Evolutionary conservation across 2,888 invertebrate species (phyloP), one percentile per base, ranked within the genome.

Genomic region (Leptopilina myrica): DNA sequence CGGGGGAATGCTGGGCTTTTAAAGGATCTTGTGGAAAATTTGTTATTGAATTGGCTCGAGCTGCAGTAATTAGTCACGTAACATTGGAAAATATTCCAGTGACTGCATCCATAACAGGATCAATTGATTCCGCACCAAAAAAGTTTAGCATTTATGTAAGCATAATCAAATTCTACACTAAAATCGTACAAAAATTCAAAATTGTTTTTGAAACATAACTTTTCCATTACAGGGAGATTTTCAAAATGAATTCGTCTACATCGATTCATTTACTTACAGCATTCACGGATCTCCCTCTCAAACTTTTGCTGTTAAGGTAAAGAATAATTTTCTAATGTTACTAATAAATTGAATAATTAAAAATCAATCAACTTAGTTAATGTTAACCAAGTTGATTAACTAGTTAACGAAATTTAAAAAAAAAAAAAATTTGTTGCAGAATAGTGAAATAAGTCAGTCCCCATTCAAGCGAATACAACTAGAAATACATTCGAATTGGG

Each of bases 1-100:
- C 94, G 26, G 95, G 95, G 43, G 93, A 94, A 86, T 95, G 95
- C 88, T 95, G 94, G 94, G 93, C 94, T 7, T 94, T 95, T 88
- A 92, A 91, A 80, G 94, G 94, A 14, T 85, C 89, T 12, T 84
- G 90, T 46, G 94, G 94, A 7, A 89, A 88, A 84, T 81, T 90
- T 59, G 85, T 87, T 81, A 89, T 90, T 66, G 83, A 87, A 81
- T 84, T 90, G 40, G 89, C 89, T 11, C 78, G 87, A 75, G 91
- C 91, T 80, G 85, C 93, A 40, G 92, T 93, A 5, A 92, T 93
- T 15, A 92, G 92, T 9, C 91, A 92, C 46, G 92, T 95, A 78
- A 92, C 93, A 4, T 84, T 94, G 78, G 94, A 94, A 86, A 94
- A 94, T 85, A 93, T 94, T 78, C 92, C 94, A 14, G 89, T 89